A percentile compares a stretch with the other conserved stretches of the same genome.
Evolutionary conservation across 2,888 invertebrate species (phyloP).

Genomic region (Molanna angustata): DNA sequence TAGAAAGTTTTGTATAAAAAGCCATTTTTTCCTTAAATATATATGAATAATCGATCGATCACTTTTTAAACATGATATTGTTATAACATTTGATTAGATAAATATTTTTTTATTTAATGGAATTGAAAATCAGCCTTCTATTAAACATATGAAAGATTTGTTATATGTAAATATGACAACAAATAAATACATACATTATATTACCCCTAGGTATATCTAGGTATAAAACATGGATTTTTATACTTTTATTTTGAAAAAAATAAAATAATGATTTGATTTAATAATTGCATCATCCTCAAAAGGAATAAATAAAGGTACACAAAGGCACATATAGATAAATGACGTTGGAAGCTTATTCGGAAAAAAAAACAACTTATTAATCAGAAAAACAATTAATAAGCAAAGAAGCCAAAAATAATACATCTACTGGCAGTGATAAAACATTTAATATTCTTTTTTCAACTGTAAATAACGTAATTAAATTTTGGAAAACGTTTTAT

Average conservation of each 20-base stretch:
- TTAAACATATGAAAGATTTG: background rate
- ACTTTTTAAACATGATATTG: no score
- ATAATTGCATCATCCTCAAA: no score
- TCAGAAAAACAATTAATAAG: background rate
- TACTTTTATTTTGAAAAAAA: no score
- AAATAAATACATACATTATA: no score
- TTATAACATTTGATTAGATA: no score
- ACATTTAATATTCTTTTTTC: background rate
- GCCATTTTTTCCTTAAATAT: conserved; percentile 12
- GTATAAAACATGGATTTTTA: no score
- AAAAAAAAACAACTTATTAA: background rate
- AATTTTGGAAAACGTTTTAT: background rate
- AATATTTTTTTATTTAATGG: background rate
- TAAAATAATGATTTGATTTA: no score
- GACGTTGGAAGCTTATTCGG: no score
- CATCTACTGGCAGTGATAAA: conserved; percentile 20
- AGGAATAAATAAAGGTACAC: no score
- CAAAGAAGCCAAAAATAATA: conserved; percentile 6
- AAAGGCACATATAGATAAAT: no score
- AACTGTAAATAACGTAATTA: conserved; percentile 1
- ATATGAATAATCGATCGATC: no score
- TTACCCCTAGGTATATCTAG: no score
- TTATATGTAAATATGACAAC: background rate
- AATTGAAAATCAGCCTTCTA: background rate
- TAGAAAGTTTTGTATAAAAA: conserved; percentile 23